phyloP scores from a whole-genome alignment of 1,140 invertebrate species.

The Antheraea mylitta region DNA sequence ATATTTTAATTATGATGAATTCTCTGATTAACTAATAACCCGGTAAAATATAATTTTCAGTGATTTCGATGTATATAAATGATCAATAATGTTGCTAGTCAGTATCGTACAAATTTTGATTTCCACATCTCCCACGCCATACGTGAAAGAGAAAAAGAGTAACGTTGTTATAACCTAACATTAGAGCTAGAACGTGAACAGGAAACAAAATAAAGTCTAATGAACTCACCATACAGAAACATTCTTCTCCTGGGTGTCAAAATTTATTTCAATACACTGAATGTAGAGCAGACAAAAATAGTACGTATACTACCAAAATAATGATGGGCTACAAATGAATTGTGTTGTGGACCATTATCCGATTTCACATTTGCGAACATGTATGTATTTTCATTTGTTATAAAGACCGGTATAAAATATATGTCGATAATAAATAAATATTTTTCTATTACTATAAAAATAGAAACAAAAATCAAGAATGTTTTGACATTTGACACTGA shows the following conservation, averaged over 20 bases:
- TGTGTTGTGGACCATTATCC: background rate
- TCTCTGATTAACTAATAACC: too few relatives aligned
- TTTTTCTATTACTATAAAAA: constrained; percentile 39
- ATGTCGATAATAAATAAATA: constrained; percentile 23
- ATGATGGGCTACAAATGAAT: constrained; percentile 34
- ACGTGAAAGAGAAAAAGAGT: background rate
- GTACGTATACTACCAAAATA: constrained; percentile 64
- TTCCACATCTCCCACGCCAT: constrained; percentile 27
- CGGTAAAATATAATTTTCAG: too few relatives aligned
- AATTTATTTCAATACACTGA: constrained; percentile 66
- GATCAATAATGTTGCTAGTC: background rate
- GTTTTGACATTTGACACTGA: constrained; percentile 64
- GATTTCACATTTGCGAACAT: background rate
- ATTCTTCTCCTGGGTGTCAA: constrained; percentile 66
- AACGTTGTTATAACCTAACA: constrained; percentile 7
- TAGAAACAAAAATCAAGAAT: constrained; percentile 58
- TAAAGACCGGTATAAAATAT: constrained; percentile 8
- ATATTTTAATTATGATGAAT: too few relatives aligned
- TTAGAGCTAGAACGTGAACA: background rate
- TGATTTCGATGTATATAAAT: background rate
- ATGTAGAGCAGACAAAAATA: constrained; percentile 76
- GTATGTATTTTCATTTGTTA: constrained; percentile 1
- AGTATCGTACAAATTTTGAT: background rate
- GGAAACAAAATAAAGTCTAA: constrained; percentile 18
- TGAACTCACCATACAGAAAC: constrained; percentile 59